Conservation (phyloP, 2,888 invertebrate species). For the Patella caerulea region DNA sequence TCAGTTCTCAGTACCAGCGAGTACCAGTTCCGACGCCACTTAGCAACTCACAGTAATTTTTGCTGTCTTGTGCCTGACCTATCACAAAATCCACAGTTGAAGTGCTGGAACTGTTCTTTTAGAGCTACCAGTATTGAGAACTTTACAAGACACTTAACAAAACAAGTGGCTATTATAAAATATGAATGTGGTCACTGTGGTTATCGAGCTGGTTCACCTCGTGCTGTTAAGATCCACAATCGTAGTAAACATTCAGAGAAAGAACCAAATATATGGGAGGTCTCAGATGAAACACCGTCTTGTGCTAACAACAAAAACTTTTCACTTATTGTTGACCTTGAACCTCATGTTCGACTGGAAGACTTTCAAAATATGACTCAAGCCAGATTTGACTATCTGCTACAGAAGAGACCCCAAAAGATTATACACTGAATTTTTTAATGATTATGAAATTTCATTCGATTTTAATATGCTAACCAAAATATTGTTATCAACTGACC, state of each 20-base stretch:
- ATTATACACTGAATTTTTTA: too few relatives aligned
- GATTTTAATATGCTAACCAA: too few relatives aligned
- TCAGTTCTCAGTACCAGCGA: neutral
- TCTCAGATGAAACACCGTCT: neutral
- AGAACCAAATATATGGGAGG: neutral
- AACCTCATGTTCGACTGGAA: conserved; percentile 13
- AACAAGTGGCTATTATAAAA: neutral
- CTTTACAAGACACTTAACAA: conserved; percentile 15
- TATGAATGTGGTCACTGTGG: neutral
- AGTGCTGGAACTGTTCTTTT: conserved; percentile 19
- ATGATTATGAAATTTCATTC: too few relatives aligned
- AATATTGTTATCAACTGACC: too few relatives aligned
- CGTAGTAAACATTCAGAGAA: neutral
- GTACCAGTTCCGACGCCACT: conserved; percentile 18
- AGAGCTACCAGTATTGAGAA: neutral
- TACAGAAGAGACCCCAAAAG: neutral
- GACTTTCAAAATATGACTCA: conserved; percentile 8
- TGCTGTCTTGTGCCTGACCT: conserved; percentile 17
- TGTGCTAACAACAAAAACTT: neutral
- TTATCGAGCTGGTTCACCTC: neutral
- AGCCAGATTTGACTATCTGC: conserved; percentile 10
- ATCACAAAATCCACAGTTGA: neutral
- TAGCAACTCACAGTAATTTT: conserved; percentile 21
- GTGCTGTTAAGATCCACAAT: neutral
- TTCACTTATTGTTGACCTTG: conserved; percentile 14